Base-by-base conservation (phyloP, 2,113 vertebrate species). In the Melospiza melodia region DNA sequence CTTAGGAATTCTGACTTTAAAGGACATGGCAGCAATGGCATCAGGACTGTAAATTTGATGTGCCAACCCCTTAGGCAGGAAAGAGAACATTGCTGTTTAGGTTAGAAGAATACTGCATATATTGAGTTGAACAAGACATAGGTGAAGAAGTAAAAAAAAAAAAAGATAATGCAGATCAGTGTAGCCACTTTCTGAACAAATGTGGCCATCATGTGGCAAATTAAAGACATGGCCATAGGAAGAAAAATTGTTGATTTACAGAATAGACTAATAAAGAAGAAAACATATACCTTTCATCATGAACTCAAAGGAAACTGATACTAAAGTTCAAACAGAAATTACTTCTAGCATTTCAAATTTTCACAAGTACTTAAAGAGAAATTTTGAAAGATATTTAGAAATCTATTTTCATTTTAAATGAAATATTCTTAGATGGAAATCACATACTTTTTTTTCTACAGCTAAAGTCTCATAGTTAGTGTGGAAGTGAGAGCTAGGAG, bases 191-290 rank as follows among this genome's bases (percentile, higher is more conserved):
- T 81, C 48, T 80, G 71, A 85, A 72, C 18, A 65, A 68, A 93
- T 52, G 85, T 93, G 95, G 94, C 75, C 92, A 91, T 90, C 92
- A 41, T 88, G 96, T 93, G 96, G 94, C 75, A 94, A 73, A 68
- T 76, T 49, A 82, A 87, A 68, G 55, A 73, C 44, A 89, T 48
- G 49, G 49, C 20, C 46, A 48, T 13, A 48, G 46, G 51, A 68
- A 76, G 24, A 89, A 82, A 88, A 86, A 24, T 20, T 2, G 30
- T 10, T 86, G 15, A 33, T 74, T n/a, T 58, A 51, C 16, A 62
- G 14, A 58, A 41, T 10, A 46, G 20, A 23, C 28, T 57, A 33
- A 69, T 69, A 54, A 85, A 28, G 11, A 49, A 61, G 31, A 80
- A 84, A 90, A 86, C 10, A 5, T 4, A 62, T 4, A 72, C 8